phyloP scores from a whole-genome alignment of 2,888 invertebrate genomes.

The Mythimna albipuncta region DNA sequence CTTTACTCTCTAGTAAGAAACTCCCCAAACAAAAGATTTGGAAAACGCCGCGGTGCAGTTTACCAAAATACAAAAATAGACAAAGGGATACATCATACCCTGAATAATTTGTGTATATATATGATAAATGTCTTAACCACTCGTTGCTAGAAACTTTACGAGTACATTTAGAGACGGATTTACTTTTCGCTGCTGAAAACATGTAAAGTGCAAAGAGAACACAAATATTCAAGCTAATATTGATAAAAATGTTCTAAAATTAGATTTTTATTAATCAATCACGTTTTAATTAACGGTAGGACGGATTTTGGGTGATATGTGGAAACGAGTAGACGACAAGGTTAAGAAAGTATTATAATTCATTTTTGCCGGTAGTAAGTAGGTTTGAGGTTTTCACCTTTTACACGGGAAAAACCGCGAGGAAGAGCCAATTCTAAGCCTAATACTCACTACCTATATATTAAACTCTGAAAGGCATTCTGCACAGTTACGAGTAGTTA shows the following conservation, averaged over 20 bases:
- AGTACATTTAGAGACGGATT: neutral
- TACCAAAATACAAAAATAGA: slow-evolving; percentile 1
- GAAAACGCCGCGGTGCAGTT: neutral
- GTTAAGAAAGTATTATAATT: neutral
- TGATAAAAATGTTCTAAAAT: neutral
- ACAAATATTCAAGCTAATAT: neutral
- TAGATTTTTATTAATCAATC: neutral
- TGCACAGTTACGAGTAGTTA: neutral
- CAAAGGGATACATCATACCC: neutral
- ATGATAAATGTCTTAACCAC: neutral
- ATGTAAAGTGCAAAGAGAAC: neutral
- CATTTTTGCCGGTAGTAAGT: neutral
- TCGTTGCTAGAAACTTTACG: no score
- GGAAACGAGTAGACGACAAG: neutral
- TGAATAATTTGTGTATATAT: neutral
- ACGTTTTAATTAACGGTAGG: neutral
- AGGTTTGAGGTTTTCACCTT: neutral
- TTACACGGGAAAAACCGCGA: neutral
- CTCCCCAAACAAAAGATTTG: slow-evolving; percentile 3
- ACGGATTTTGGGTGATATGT: neutral
- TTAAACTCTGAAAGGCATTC: neutral
- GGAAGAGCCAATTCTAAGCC: neutral
- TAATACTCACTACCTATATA: neutral
- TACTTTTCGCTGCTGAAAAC: neutral
- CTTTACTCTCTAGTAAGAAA: neutral